Evolutionary conservation across 1,140 invertebrate species (phyloP), one percentile per base, ranked within the genome.

Genomic region (Physella acuta): DNA sequence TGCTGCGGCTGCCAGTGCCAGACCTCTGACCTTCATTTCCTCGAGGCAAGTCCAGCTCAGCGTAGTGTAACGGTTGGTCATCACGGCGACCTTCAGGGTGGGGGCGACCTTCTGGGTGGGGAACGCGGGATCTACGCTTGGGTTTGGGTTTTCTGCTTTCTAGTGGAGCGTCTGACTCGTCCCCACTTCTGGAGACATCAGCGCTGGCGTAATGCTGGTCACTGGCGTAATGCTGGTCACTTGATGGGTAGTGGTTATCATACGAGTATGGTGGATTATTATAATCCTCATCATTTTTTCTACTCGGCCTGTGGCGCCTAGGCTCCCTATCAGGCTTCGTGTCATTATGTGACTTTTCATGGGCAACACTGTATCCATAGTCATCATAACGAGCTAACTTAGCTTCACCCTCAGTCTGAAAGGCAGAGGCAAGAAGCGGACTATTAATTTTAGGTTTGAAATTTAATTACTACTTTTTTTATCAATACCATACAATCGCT

Each of bases 401-500:
- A 44, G 17, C 36, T 37, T 62, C 39, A 30, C 24, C 60, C 2
- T 5, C 17, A 24, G 60, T 62, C 60, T 62, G 60, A 62, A 62
- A 62, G 60, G 60, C 60, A 62, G 60, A 62, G 60, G 60, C 60
- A 62, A 62, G 60, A 62, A 62, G n/a, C 30, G 34, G 34, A 34
- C 34, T 37, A 62, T 58, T 58, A 62, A 17, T 62, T 62, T 26
- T 26, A 24, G 60, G 11, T 62, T 1, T 26, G 16, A 26, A n/a
- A 14, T 37, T 28, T 4, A 1, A 62, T n/a, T 24, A 8, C 20
- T 24, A 34, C 17, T 11, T 30, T 24, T 2, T 20, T 60, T 17
- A 34, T 14, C 8, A 36, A 11, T 3, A 60, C 14, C 24, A 37
- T 16, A 36, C 14, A 20, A 60, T 20, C 37, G 3, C n/a, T 60